Percentiles rank a stretch among this genome's conserved stretches.
These are phyloP conservation scores for Ancistrus triradiatus DNA, from an alignment of 2,113 vertebrate species.

Conservation along the genomic window DNA sequence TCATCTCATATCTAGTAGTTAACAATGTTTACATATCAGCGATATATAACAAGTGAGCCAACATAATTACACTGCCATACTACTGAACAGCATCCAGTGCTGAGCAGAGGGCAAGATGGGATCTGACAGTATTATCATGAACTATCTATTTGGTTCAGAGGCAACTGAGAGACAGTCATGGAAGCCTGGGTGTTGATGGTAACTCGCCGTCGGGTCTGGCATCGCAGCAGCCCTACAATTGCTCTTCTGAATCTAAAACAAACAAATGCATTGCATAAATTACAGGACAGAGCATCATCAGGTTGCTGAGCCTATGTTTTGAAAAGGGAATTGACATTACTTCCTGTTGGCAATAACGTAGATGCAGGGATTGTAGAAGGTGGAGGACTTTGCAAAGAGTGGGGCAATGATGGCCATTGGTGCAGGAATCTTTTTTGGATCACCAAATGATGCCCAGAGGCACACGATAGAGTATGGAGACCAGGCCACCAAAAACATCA, in stretches of 20 bases:
- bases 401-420: constrained; percentile 91
- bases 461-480: constrained; percentile 93
- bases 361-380: constrained; percentile 97
- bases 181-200: constrained; percentile 77
- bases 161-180: constrained; percentile 72
- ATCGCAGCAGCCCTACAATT: constrained; percentile 83
- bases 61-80: too few relatives aligned
- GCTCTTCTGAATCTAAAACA: constrained; percentile 83
- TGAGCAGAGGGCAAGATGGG: neutral
- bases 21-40: neutral
- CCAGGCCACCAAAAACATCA: constrained; percentile 95
- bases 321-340: constrained; percentile 59
- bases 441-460: constrained; percentile 92
- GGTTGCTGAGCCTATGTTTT: neutral
- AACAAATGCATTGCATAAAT: neutral
- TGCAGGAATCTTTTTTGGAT: constrained; percentile 84
- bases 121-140: constrained; percentile 12
- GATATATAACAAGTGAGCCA: too few relatives aligned
- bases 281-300: neutral
- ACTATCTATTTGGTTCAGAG: constrained; percentile 57
- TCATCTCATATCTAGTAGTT: neutral
- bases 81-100: constrained; percentile 34
- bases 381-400: constrained; percentile 97
- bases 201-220: constrained; percentile 79
- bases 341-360: constrained; percentile 94